Percentiles rank a stretch among this genome's conserved stretches.
phyloP scores from a whole-genome alignment of 2,888 invertebrate species.

The Cataglyphis altisquamis region DNA sequence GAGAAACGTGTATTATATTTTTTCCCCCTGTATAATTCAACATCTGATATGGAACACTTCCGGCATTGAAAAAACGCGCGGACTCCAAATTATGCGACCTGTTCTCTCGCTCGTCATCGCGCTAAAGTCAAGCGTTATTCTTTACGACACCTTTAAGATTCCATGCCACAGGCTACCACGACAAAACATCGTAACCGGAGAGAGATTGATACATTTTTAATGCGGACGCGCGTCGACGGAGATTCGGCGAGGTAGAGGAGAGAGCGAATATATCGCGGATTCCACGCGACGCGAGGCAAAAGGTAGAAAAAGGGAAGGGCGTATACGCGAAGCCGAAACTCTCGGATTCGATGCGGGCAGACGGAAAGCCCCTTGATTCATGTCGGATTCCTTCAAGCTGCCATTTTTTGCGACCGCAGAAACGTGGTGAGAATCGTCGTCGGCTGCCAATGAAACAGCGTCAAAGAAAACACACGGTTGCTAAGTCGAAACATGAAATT shows the following conservation, averaged over 20 bases:
- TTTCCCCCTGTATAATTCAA: slow-evolving; percentile 56
- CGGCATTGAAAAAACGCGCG: slow-evolving; percentile 54
- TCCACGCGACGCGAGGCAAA: slow-evolving; percentile 57
- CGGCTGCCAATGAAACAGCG: slow-evolving; percentile 12
- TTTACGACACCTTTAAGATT: slow-evolving; percentile 78
- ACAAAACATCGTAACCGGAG: slow-evolving; percentile 69
- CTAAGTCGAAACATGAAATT: slow-evolving; percentile 11
- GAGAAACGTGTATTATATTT: background rate
- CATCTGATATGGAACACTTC: slow-evolving; percentile 8
- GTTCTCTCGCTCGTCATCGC: slow-evolving; percentile 59
- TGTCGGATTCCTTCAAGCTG: slow-evolving; percentile 63
- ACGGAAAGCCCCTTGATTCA: slow-evolving; percentile 53
- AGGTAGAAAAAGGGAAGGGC: slow-evolving; percentile 34
- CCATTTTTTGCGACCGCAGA: slow-evolving; percentile 62
- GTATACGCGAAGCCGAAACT: slow-evolving; percentile 49
- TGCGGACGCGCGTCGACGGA: slow-evolving; percentile 63
- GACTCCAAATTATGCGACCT: slow-evolving; percentile 38
- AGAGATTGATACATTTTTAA: slow-evolving; percentile 82
- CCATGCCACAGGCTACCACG: slow-evolving; percentile 57
- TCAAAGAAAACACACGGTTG: background rate
- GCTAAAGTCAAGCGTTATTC: slow-evolving; percentile 73
- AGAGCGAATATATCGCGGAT: slow-evolving; percentile 58
- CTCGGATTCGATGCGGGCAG: slow-evolving; percentile 42
- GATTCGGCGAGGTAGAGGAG: slow-evolving; percentile 30
- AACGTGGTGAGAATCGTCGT: slow-evolving; percentile 67